These are phyloP conservation scores for Dipus sagitta DNA, from an alignment of 2,797 vertebrate species.

Conservation along the genomic window DNA sequence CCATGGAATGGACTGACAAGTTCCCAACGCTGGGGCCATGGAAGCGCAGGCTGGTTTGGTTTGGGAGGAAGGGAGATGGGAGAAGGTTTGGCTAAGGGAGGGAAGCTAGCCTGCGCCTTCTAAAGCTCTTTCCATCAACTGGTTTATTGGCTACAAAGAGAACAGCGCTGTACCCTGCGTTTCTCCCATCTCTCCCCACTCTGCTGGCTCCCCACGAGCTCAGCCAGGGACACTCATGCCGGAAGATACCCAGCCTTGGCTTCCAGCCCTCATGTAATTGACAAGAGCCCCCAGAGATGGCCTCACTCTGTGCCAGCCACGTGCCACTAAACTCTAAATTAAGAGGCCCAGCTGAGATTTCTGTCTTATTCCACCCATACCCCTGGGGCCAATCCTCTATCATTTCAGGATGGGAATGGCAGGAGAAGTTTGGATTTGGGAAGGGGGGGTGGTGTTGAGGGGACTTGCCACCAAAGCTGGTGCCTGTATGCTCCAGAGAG, in stretches of 20 bases:
- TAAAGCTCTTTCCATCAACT: neutral
- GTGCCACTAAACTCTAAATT: constrained; percentile 87
- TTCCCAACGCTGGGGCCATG: too few relatives aligned
- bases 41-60: neutral
- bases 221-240: constrained; percentile 44
- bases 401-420: constrained; percentile 78
- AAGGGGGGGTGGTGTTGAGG: constrained; percentile 66
- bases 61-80: neutral
- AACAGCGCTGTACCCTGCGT: neutral
- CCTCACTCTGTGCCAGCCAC: constrained; percentile 85
- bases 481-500: constrained; percentile 81
- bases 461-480: constrained; percentile 70
- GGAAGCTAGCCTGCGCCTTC: neutral
- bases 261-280: constrained; percentile 74
- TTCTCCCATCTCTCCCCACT: neutral
- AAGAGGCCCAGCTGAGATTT: constrained; percentile 88
- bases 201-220: neutral
- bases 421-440: constrained; percentile 80
- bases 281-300: constrained; percentile 81
- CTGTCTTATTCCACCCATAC: constrained; percentile 83
- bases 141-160: constrained; percentile 45
- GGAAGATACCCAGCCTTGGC: constrained; percentile 34
- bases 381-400: constrained; percentile 84
- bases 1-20: neutral
- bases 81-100: neutral